Evolutionary conservation across 2,888 invertebrate genomes (phyloP), one percentile per base, ranked within the genome.

Genomic region (Ptychoptera contaminata): DNA sequence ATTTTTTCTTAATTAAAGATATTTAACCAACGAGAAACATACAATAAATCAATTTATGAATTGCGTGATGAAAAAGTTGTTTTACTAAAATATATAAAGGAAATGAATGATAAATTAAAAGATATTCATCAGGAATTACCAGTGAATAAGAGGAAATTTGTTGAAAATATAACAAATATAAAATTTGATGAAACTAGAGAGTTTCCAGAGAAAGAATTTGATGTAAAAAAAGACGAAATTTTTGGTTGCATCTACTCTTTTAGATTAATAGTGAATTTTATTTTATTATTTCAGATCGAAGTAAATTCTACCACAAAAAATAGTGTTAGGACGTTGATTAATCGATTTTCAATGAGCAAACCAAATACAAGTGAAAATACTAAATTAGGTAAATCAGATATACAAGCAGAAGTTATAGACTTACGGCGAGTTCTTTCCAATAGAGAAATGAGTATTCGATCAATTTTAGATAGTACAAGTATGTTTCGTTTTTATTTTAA

Each of bases 111-210:
- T 2, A 54, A 71, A 12, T 56, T 80, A 11, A 49, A 58, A 0
- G 61, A 66, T 46, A 72, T 83, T 34, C 76, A 81, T 5, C 49
- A 61, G 0, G 77, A 77, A 54, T 67, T 82, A 50, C 75, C 78
- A 0, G 55, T 61, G 6, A 62, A 63, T 11, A 54, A 65, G 48
- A 65, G 62, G 1, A 31, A 49, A 31, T 42, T 47, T 12, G 45
- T 61, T 11, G 49, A 43, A 4, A 8, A 47, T 0, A 52, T 60
- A 29, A 53, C 54, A 23, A 23, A 23, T 23, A 7, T 23, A 1
- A 48, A 52, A 16, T 53, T 60, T 7, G 47, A 59, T 29, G 43
- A 54, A 43, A 54, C 55, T 7, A 31, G 48, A 1, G 63, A 65
- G 46, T 59, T 57, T 47, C 64, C 64, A 0, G 63, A 63, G 38